Percentiles rank a stretch among this genome's conserved stretches.
Conservation (phyloP, 53 echinoderm and acorn worm genomes). For the Crossaster papposus region DNA sequence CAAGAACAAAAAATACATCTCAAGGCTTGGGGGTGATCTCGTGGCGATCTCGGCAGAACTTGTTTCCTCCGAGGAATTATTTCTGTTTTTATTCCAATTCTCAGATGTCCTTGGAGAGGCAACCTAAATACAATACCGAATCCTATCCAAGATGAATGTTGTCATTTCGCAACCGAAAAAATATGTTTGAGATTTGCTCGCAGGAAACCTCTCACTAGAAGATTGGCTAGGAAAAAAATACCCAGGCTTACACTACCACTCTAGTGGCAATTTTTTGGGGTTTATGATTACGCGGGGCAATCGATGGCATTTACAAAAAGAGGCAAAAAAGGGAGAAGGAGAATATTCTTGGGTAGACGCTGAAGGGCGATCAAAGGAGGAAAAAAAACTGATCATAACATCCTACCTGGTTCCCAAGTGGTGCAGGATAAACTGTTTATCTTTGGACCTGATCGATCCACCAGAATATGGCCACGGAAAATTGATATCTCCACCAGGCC, state of each 20-base stretch:
- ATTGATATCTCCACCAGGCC: slow-evolving; percentile 40
- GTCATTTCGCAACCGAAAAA: neutral
- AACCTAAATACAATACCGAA: neutral
- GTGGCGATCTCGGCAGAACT: slow-evolving; percentile 15
- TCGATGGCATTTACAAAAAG: slow-evolving; percentile 20
- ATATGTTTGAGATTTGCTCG: slow-evolving; percentile 19
- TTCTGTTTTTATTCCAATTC: neutral
- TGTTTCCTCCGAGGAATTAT: neutral
- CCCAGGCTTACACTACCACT: slow-evolving; percentile 4
- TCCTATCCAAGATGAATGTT: neutral
- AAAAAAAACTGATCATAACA: slow-evolving; percentile 6
- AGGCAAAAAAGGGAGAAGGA: neutral
- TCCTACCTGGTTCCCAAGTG: slow-evolving; percentile 36
- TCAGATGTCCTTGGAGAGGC: neutral
- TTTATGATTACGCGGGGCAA: slow-evolving; percentile 35
- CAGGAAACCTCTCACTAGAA: slow-evolving; percentile 21
- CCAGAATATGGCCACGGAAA: slow-evolving; percentile 52
- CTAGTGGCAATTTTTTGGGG: slow-evolving; percentile 43
- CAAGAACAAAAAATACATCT: neutral
- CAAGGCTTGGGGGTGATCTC: slow-evolving; percentile 2
- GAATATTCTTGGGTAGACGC: slow-evolving; percentile 25
- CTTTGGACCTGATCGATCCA: slow-evolving; percentile 38
- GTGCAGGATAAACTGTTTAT: slow-evolving; percentile 52
- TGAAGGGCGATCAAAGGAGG: slow-evolving; percentile 27
- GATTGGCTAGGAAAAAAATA: slow-evolving; percentile 32